Conservation (phyloP, 2,113 vertebrate genomes). For the Todiramphus saurophagus region DNA sequence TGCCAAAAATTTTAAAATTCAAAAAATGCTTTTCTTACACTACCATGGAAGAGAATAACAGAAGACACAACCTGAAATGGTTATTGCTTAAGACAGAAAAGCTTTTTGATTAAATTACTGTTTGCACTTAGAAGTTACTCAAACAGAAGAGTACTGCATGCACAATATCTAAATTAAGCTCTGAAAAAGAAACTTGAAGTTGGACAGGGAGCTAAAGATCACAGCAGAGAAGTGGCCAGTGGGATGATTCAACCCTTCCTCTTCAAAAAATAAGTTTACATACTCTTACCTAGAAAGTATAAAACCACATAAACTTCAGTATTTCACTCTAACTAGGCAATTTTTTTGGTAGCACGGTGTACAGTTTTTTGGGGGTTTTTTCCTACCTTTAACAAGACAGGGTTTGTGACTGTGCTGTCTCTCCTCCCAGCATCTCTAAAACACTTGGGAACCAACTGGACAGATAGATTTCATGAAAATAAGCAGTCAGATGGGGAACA, state of each 20-base stretch:
- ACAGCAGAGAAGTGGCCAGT: neutral
- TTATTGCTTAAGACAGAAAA: neutral
- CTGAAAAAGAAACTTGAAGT: neutral
- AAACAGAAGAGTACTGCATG: neutral
- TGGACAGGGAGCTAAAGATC: neutral
- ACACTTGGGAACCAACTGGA: neutral
- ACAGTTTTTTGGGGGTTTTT: too few species aligned
- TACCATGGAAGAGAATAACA: neutral
- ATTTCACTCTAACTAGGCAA: neutral
- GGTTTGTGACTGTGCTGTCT: neutral
- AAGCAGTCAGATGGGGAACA: neutral
- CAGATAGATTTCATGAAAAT: neutral
- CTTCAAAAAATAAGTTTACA: neutral
- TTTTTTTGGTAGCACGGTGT: neutral
- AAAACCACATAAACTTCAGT: neutral
- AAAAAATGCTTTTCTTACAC: neutral
- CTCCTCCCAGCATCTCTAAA: neutral
- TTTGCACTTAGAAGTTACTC: neutral
- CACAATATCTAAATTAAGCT: constrained; percentile 24
- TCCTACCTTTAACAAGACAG: neutral
- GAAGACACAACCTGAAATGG: neutral
- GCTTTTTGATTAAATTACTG: neutral
- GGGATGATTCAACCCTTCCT: neutral
- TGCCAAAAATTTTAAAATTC: neutral
- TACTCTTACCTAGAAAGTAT: neutral